These are phyloP conservation scores for Lagodon rhomboides DNA, from an alignment of 2,797 vertebrate genomes.

Conservation along the genomic window DNA sequence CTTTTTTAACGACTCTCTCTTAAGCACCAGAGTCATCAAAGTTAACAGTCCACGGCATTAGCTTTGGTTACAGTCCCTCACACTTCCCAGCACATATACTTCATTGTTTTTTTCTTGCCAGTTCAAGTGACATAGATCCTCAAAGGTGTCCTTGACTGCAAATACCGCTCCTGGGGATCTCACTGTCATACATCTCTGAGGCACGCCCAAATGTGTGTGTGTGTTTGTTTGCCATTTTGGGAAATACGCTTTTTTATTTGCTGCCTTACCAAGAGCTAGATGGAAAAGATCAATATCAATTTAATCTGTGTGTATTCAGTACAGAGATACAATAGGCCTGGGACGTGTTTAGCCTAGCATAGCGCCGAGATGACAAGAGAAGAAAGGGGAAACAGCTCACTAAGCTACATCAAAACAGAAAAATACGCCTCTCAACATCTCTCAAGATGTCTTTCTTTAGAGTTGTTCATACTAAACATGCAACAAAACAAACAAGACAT, in stretches of 20 bases:
- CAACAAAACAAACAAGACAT: not conserved
- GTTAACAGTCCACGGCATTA: conserved; percentile 50
- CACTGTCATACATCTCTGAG: not conserved
- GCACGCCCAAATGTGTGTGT: not conserved
- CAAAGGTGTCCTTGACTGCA: conserved; percentile 9
- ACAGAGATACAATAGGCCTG: conserved; percentile 24
- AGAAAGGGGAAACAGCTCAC: not conserved
- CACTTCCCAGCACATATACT: not conserved
- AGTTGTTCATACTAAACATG: not conserved
- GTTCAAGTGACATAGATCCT: conserved; percentile 10
- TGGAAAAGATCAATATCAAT: conserved; percentile 47
- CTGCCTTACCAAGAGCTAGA: conserved; percentile 13
- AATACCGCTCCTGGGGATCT: conserved; percentile 6
- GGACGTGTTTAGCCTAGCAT: conserved; percentile 21
- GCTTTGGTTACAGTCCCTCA: conserved; percentile 35
- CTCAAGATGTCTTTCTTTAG: conserved; percentile 9
- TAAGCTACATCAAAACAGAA: conserved; percentile 1
- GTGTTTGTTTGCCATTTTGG: conserved; percentile 26
- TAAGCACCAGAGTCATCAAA: conserved; percentile 44
- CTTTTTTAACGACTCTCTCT: conserved; percentile 34
- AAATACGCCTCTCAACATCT: not conserved
- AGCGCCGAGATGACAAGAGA: conserved; percentile 1
- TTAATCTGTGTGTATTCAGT: conserved; percentile 32
- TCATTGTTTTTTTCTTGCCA: conserved; percentile 19
- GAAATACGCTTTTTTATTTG: not conserved